Evolutionary conservation across 2,888 invertebrate species (phyloP), one percentile per base, ranked within the genome.

Genomic region (Aethes cnicana): DNA sequence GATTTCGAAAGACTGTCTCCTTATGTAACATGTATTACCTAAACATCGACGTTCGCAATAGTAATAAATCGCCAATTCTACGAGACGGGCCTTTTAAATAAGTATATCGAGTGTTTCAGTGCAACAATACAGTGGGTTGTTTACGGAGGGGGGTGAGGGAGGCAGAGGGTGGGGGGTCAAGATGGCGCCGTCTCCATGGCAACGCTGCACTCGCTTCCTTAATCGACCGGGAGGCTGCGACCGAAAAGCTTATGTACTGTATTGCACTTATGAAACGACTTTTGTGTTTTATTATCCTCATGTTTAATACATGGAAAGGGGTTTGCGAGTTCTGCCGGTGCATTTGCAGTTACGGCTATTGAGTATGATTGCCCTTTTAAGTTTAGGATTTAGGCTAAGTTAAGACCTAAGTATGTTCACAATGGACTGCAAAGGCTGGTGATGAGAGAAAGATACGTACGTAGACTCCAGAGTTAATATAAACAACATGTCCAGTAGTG

Each of bases 201-300:
- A 87, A 89, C 88, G 84, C 69, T 89, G 88, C 88, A 88, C 78
- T 87, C 79, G 82, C 87, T 88, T 89, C 88, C 87, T 88, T 89
- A 86, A 88, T 89, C 88, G 88, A 89, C 88, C 88, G 87, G 78
- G 50, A 50, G 80, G 79, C 79, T 79, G 73, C 77, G 69, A 66
- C 66, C 68, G 63, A 63, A 67, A 72, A 74, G 78, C 84, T 84
- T 85, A 85, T 86, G 72, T 85, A 84, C 84, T 80, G 82, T 85
- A 84, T 78, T 88, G 85, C 86, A 87, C 80, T 82, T 77, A 69
- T 59, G 64, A 65, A 63, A 65, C 54, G 62, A 68, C 68, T 71
- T 67, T 62, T 68, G 66, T 77, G 69, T 76, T 81, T 79, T 76
- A 79, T 76, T 69, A 68, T 53, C 54, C 47, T 56, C 47, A 41